Base-by-base conservation (phyloP, 1,140 invertebrate species). In the Papilio helenus region DNA sequence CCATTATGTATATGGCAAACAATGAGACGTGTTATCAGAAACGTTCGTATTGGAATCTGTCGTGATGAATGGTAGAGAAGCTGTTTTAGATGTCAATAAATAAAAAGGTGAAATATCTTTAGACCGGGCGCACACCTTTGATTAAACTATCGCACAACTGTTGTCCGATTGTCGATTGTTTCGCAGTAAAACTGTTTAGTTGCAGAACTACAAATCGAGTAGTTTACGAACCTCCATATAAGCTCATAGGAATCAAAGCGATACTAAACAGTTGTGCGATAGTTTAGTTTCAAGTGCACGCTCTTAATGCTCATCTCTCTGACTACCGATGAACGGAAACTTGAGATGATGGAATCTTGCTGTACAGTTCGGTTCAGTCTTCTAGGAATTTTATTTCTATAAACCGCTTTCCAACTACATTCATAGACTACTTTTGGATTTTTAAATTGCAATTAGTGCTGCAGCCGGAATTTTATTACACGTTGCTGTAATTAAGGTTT, bases 81-180 rank as follows among this genome's bases (percentile, higher is more conserved):
- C 87, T 85, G 89, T 90, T 93, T 93, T 92, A 94, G 90, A 92
- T 89, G 91, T 92, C 89, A 93, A 94, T 94, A 92, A 93, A 94
- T 93, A 94, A 94, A 93, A 93, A 93, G 84, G 87, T 85, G 89
- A 90, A 90, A 91, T 93, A 90, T 88, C 81, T 68, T 34, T 39
- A 39, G 4, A 39, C 5, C 34, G 0, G 34, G 34, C 7, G 34
- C 34, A 39, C 34, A 39, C 1, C 34, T 3, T 39, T 39, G 34
- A 39, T 7, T 39, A 39, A 39, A 39, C 34, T 39, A 8, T 39
- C 34, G 34, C 34, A 39, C 4, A 39, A 39, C 34, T 39, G 34
- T 39, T 39, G 5, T 39, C 34, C 34, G 34, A 34, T 34, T 39
- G 34, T 39, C 34, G 7, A 39, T 39, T 39, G 34, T 39, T 39